Evolutionary conservation across 1,140 invertebrate species (phyloP).

Genomic region (Cydia strobilella): DNA sequence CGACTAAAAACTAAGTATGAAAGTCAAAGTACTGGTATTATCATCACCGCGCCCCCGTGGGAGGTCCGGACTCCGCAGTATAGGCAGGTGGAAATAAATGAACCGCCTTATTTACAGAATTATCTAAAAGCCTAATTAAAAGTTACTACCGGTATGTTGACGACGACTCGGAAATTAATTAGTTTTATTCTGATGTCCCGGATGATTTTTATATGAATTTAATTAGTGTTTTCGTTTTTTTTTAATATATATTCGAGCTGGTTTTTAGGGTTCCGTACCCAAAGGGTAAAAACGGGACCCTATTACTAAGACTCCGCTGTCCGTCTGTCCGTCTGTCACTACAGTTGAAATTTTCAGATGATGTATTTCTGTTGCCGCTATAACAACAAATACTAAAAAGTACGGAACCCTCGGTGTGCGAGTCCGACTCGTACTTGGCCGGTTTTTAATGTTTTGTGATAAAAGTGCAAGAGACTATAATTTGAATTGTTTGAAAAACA

Average conservation of each 20-base stretch:
- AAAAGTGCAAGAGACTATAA: too few relatives aligned
- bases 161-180: background rate
- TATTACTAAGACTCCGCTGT: too few relatives aligned
- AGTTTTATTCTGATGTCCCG: background rate
- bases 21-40: background rate
- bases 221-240: background rate
- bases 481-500: too few relatives aligned
- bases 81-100: background rate
- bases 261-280: too few relatives aligned
- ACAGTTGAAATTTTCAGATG: too few relatives aligned
- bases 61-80: background rate
- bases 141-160: slow-evolving; percentile 5
- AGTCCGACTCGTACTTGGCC: too few relatives aligned
- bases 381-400: too few relatives aligned
- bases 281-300: too few relatives aligned
- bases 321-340: too few relatives aligned
- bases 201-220: background rate
- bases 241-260: too few relatives aligned
- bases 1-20: background rate
- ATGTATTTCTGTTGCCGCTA: too few relatives aligned
- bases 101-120: background rate
- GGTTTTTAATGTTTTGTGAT: background rate
- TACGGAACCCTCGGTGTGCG: too few relatives aligned
- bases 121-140: slow-evolving; percentile 16
- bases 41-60: background rate